Base-by-base conservation (phyloP, 2,113 vertebrate genomes). In the Phrynocephalus versicolor region DNA sequence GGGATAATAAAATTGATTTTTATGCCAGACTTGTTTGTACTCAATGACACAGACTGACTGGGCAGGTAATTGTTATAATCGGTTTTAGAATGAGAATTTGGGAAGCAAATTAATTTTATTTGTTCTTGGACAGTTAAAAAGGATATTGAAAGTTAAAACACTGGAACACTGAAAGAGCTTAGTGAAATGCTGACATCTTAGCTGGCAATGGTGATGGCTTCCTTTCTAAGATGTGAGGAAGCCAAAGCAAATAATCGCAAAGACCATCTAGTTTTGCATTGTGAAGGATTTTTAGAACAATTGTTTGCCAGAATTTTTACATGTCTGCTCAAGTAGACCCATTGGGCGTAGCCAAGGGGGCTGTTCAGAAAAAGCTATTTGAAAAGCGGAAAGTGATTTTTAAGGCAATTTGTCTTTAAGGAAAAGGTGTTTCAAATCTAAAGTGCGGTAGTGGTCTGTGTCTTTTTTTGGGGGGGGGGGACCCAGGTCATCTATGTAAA, bases 1-100 rank as follows among this genome's bases (percentile, higher is more conserved):
- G 92, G 89, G 87, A 85, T 93, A 92, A 91, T 91, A 90, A 92
- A 93, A 93, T 39, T 81, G 85, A 94, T 95, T 92, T 92, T 86
- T 87, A 92, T 89, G 91, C 86, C 90, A 94, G 88, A 85, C 88
- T 94, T 72, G 30, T 92, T 94, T 94, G 87, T 93, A 89, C 82
- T 93, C 88, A 88, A 91, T 91, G 90, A 94, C 90, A 94, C 84
- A 90, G 91, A 88, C 84, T 87, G 87, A 92, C 82, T 82, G 85
- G 89, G 81, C 89, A 91, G 92, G 88, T 91, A 91, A 91, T 84
- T 94, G 86, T 89, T 89, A 93, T 92, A 87, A 92, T 92, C 90
- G 88, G 81, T 87, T 35, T 79, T 71, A 86, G 88, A 92, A 92
- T 76, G 89, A 83, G 23, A 90, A 67, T n/a, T 10, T 91, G 4